These are phyloP conservation scores for Gorsachius goisagi DNA, from an alignment of 2,113 vertebrate genomes.

Conservation along the genomic window DNA sequence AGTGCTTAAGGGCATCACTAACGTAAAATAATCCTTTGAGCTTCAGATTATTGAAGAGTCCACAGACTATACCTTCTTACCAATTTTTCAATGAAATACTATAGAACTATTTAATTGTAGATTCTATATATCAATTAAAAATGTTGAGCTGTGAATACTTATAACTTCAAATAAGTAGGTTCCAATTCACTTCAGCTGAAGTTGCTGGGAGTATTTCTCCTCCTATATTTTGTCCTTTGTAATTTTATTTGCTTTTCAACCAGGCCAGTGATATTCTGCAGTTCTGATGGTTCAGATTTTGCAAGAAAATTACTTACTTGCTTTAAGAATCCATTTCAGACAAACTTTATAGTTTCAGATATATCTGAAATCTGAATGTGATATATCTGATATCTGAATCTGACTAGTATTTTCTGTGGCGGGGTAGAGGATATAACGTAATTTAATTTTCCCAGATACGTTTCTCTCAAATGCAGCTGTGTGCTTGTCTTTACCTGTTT, in stretches of 20 bases:
- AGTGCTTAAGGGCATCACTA: neutral
- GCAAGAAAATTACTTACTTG: neutral
- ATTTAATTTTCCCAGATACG: neutral
- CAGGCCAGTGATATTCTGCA: neutral
- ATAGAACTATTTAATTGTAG: neutral
- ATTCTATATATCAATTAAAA: neutral
- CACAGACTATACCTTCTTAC: neutral
- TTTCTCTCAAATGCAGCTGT: neutral
- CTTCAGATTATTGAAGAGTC: neutral
- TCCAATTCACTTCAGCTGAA: neutral
- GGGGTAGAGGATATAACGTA: neutral
- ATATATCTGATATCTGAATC: neutral
- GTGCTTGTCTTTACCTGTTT: neutral
- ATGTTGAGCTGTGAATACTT: neutral
- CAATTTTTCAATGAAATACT: neutral
- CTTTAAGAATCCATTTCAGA: neutral
- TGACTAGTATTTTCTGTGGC: neutral
- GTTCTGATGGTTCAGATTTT: neutral
- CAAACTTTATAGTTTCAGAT: neutral
- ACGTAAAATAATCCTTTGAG: neutral
- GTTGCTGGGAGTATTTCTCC: neutral
- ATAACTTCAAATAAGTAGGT: neutral
- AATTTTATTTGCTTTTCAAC: neutral
- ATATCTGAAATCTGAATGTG: neutral
- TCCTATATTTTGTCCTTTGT: neutral